A percentile compares a stretch with the other conserved stretches of the same genome.
Conservation (phyloP, 2,888 invertebrate species). For the Xestia sexstrigata region DNA sequence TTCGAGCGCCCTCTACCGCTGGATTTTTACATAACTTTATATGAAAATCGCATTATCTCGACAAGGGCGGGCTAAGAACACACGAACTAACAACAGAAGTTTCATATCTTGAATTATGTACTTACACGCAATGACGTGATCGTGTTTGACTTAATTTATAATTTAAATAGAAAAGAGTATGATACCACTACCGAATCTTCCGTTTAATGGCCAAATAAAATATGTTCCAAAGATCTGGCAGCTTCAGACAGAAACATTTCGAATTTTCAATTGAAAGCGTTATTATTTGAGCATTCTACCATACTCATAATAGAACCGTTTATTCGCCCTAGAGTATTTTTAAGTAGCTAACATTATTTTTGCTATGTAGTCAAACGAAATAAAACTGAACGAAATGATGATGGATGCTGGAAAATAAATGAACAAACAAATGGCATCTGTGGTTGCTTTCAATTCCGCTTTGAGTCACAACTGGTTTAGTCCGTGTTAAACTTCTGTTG, state of each 20-base stretch:
- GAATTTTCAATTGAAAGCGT: neutral
- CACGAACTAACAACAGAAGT: constrained; percentile 41
- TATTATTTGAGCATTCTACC: neutral
- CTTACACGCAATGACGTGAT: neutral
- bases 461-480: neutral
- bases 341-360: neutral
- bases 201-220: neutral
- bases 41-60: constrained; percentile 79
- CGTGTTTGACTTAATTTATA: neutral
- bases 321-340: neutral
- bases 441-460: neutral
- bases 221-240: neutral
- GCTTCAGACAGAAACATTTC: neutral
- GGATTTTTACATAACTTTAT: constrained; percentile 80
- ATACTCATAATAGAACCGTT: neutral
- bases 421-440: neutral
- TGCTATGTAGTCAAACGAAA: neutral
- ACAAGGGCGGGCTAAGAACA: constrained; percentile 35
- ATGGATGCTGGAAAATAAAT: neutral
- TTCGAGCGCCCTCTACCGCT: constrained; percentile 71
- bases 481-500: constrained; percentile 37
- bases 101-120: neutral
- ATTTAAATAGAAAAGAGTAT: neutral
- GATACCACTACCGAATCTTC: neutral
- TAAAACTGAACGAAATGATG: neutral